Base-by-base conservation (phyloP, 1,140 invertebrate species). In the Drosophila baimaii region DNA sequence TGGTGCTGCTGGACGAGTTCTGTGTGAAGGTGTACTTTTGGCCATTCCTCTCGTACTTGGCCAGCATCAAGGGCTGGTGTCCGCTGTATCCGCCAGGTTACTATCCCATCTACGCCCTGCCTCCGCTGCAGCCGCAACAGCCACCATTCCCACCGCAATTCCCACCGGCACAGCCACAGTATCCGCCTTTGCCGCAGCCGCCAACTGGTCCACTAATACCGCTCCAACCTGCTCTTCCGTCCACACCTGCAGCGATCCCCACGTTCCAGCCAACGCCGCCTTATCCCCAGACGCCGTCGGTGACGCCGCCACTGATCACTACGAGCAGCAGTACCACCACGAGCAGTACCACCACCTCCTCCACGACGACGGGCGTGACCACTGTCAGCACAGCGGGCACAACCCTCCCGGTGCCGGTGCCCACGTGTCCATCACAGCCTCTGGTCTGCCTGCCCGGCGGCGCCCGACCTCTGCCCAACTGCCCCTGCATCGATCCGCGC, bases 21-120 rank as follows among this genome's bases (percentile, higher is more conserved):
- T 92, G 91, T 55, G 61, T 88, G 29, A 92, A 91, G 79, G 71
- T 92, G 43, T 90, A 79, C 39, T 92, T 90, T 21, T 92, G 88
- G 90, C 91, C 91, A 46, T 86, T 91, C 51, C 77, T 92, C 0
- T 90, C 84, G 19, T 90, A 92, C 27, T 59, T 92, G 66, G 90
- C 91, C 23, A 86, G 65, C 46, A 84, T 92, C 13, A 92, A 92
- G 76, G 90, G 90, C 25, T 75, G 88, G 64, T 92, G 91, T 62
- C 88, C 90, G 41, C 37, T 63, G 19, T 91, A 81, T 72, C 79
- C 89, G 46, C 76, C 77, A 83, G 90, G 81, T 86, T 90, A 79
- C 55, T 92, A 90, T 77, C 89, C 85, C 23, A 58, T 86, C 37
- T 89, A 83, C 51, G 77, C 78, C 13, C 63, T 88, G 43, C 81